Evolutionary conservation across 2,113 vertebrate species (phyloP), one percentile per base, ranked within the genome.

Genomic region (Monarcha castaneiventris): DNA sequence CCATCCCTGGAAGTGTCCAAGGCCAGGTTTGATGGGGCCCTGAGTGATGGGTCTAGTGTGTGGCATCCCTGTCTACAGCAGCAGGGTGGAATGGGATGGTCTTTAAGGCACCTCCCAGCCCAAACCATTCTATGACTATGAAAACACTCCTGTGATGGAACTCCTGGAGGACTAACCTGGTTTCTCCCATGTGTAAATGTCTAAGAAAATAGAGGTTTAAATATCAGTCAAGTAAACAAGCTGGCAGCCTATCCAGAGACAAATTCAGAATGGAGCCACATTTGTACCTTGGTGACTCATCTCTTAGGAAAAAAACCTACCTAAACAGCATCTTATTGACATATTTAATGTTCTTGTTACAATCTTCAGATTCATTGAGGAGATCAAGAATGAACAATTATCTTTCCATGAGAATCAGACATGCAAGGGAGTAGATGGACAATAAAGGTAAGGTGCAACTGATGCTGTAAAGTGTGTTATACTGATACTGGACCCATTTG

Each of bases 1-100:
- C 20, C 58, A 63, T 6, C 35, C 75, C n/a, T 63, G 30, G 8
- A 56, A 63, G 56, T 22, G n/a, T 12, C 43, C 58, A 49, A 41
- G 30, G 58, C 17, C 51, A 49, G 43, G 32, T 55, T 10, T 55
- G 46, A 39, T 23, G 39, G 22, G 27, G 27, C 33, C 37, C 46
- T 44, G 55, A 49, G 30, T 0, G 6, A 35, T 22, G 0, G 0
- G 6, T 21, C 17, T 44, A 29, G 44, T 29, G 27, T 35, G 35
- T 37, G 59, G 32, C 59, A 73, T 2, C 26, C 35, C 21, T 62
- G 44, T 16, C 35, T 21, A 12, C 1, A 7, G 59, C 43, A 81
- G 21, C 21, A 56, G 22, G 35, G 27, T 9, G 51, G 22, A 44
- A 73, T 10, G 10, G 22, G 32, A 23, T 20, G 11, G 32, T 11